Base-by-base conservation (phyloP, 2,888 invertebrate genomes). In the Camponotus fellah region DNA sequence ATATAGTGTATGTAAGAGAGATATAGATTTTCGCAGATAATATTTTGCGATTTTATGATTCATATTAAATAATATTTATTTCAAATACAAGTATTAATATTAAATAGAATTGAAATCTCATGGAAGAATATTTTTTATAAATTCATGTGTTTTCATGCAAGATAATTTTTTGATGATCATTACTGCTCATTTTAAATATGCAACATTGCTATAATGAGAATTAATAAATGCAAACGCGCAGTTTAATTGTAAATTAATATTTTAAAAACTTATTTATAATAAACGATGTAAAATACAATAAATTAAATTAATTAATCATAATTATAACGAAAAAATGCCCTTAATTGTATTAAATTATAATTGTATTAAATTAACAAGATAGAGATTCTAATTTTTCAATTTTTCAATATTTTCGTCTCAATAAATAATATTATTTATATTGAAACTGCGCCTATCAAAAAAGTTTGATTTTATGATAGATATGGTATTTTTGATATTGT, bases 231-330 rank as follows among this genome's bases (percentile, higher is more conserved):
- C n/a, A 5, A 53, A 5, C 5, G 21, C 5, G 21, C 5, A 66
- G 12, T 53, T 77, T 21, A 49, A 26, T 26, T 26, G 26, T 26
- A 66, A 66, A 74, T 74, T 43, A 62, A 12, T 12, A n/a, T 76
- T 76, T 66, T 53, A 6, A 5, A 17, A 66, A 66, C 65, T 75
- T 75, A 75, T 75, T 49, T 49, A 12, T 12, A 12, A 60, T 21
- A 60, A 14, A 60, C 34, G 1, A 3, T 0, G 2, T n/a, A 21
- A 75, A 46, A 66, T 26, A 34, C 34, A n/a, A 2, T 49, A 3
- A 37, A 69, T 77, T 56, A 56, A 40, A 8, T 40, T 43, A 43
- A 77, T 69, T 17, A 12, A 37, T 12, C 26, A 32, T 37, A 40
- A 6, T 26, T 26, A 26, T 26, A 2, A 26, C 26, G n/a, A 3